Evolutionary conservation across 2,888 invertebrate species (phyloP).

Genomic region (Seira ritae): DNA sequence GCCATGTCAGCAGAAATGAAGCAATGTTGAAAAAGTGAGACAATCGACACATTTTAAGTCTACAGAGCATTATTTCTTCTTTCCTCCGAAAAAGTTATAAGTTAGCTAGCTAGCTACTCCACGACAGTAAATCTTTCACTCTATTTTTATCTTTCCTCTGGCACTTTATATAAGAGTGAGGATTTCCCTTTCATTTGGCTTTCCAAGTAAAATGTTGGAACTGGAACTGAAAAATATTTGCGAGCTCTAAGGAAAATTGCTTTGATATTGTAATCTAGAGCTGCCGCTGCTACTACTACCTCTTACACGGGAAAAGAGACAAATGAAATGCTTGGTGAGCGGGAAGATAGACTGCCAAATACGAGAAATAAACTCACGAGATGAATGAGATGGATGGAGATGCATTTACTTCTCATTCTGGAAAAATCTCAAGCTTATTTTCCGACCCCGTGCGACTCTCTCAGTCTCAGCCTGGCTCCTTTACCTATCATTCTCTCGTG

Average conservation of each 20-base stretch:
- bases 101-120: not conserved
- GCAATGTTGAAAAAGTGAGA: conserved; percentile 16
- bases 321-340: conserved; percentile 59
- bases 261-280: conserved; percentile 51
- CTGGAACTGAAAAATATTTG: not conserved
- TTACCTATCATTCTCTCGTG: not conserved
- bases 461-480: too few relatives aligned
- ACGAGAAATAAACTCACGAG: conserved; percentile 55
- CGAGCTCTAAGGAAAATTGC: not conserved
- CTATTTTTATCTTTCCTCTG: conserved; percentile 17
- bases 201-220: not conserved
- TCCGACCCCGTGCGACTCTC: not conserved
- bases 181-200: conserved; percentile 7
- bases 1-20: conserved; percentile 46
- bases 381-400: conserved; percentile 55
- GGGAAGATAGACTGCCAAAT: conserved; percentile 59
- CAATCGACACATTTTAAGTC: conserved; percentile 16
- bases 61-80: conserved; percentile 1
- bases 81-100: not conserved
- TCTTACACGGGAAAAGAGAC: conserved; percentile 31
- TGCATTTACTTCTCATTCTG: conserved; percentile 28
- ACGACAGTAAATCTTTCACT: not conserved
- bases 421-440: conserved; percentile 22
- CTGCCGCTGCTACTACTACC: not conserved
- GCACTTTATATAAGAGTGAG: conserved; percentile 1